A percentile compares a stretch with the other conserved stretches of the same genome.
Conservation (phyloP, 2,113 vertebrate species). For the Hydrochoerus hydrochaeris region DNA sequence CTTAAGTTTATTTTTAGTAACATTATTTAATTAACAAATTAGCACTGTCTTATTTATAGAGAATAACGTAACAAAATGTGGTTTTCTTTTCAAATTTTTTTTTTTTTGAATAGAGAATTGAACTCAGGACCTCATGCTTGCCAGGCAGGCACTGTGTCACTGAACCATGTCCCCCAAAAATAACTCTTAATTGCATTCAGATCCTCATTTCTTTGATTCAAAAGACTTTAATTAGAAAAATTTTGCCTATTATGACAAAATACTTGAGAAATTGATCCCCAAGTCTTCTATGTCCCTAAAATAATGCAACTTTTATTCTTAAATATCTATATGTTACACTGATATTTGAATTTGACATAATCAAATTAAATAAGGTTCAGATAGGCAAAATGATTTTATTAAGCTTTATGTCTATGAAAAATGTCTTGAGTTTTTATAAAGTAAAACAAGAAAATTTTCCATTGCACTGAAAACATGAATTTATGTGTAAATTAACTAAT, state of each 20-base stretch:
- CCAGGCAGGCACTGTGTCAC: too few species aligned
- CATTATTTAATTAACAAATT: not conserved
- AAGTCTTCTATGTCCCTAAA: not conserved
- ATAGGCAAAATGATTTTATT: conserved; percentile 1
- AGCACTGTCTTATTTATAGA: not conserved
- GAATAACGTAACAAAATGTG: not conserved
- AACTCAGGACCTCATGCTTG: too few species aligned
- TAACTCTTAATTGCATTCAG: not conserved
- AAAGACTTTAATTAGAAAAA: not conserved
- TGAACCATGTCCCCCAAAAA: too few species aligned
- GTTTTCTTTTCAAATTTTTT: not conserved
- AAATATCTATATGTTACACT: not conserved
- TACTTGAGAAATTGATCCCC: not conserved
- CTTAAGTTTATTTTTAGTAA: not conserved
- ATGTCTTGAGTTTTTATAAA: not conserved
- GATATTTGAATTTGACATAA: not conserved
- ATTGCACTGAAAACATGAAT: not conserved
- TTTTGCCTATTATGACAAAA: not conserved
- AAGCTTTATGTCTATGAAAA: not conserved
- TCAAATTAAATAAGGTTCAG: not conserved
- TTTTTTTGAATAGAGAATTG: too few species aligned
- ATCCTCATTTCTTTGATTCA: not conserved
- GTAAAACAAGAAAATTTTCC: not conserved
- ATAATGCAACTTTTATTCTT: not conserved
- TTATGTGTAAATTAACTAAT: not conserved